Evolutionary conservation across 2,888 invertebrate species (phyloP), one percentile per base, ranked within the genome.

Genomic region (Rhagonycha lutea): DNA sequence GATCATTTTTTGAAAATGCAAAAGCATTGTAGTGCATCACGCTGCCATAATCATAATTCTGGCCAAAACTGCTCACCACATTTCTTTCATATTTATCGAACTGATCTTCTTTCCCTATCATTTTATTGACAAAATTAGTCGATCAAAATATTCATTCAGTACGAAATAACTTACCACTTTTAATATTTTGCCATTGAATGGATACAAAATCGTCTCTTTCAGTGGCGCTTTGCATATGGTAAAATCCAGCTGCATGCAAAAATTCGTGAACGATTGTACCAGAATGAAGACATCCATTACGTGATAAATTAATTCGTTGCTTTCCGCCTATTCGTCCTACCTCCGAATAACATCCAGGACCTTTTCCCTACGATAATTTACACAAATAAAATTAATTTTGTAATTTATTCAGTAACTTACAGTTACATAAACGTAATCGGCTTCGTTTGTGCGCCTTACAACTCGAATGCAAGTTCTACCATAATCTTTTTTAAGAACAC

Each of bases 191-290:
- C 92, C 93, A 94, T 71, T 92, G 86, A 80, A 96, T 94, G 79
- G 90, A 90, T 2, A 96, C 92, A 85, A 90, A 95, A 0, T 93
- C 90, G 84, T 96, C 95, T 78, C 96, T 90, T 86, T 95, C 92
- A 14, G 92, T 91, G 24, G 95, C 90, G 83, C 93, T 94, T 84
- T 96, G 96, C 88, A 95, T 95, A 84, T 96, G 96, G 85, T 93
- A 94, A 86, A 96, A 95, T 0, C 96, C 96, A 1, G 95, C 86
- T 0, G 94, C 92, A 83, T 96, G 96, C 82, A 95, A 89, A 84
- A 96, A 89, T 86, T 96, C 96, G 84, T 96, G 95, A 10, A 93
- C 90, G 4, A 94, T 90, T 11, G 92, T 93, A 18, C 94, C 93
- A 76, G 90, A 90, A 28, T 85, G 88, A 73, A 92, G 90, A 83